phyloP scores from a whole-genome alignment of 2,113 vertebrate genomes.

The Bathybates hornii region DNA sequence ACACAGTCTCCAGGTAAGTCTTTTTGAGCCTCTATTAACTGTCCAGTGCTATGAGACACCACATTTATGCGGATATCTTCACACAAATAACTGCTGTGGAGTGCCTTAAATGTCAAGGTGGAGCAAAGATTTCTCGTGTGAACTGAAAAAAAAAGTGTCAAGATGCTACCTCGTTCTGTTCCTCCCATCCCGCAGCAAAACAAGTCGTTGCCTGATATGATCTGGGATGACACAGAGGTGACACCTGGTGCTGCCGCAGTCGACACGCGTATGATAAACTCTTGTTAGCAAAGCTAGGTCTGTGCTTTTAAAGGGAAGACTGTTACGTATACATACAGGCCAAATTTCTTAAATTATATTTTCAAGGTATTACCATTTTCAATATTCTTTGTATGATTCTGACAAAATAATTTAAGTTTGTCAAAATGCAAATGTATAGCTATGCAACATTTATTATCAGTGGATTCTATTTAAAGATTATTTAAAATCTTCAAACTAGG shows the following conservation, averaged over 20 bases:
- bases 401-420: conserved; percentile 10
- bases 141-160: background rate
- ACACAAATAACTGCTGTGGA: conserved; percentile 25
- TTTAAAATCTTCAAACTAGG: conserved; percentile 27
- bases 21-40: conserved; percentile 14
- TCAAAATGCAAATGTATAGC: conserved; percentile 41
- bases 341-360: conserved; percentile 35
- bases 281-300: background rate
- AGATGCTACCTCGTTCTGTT: conserved; percentile 54
- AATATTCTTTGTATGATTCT: conserved; percentile 23
- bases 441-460: conserved; percentile 30
- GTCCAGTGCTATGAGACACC: background rate
- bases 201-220: background rate
- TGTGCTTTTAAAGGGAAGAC: conserved; percentile 65
- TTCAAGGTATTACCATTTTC: conserved; percentile 16
- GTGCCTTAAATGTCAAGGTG: background rate
- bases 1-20: conserved; percentile 11
- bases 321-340: conserved; percentile 31
- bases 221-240: conserved; percentile 28
- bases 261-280: conserved; percentile 10
- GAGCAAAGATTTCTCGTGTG: background rate
- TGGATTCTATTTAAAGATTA: conserved; percentile 53
- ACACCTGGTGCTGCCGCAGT: conserved; percentile 36
- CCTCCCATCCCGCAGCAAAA: conserved; percentile 23
- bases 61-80: background rate